A percentile compares a stretch with the other conserved stretches of the same genome.
Conservation (phyloP, 2,797 vertebrate genomes). For the Peromyscus eremicus region DNA sequence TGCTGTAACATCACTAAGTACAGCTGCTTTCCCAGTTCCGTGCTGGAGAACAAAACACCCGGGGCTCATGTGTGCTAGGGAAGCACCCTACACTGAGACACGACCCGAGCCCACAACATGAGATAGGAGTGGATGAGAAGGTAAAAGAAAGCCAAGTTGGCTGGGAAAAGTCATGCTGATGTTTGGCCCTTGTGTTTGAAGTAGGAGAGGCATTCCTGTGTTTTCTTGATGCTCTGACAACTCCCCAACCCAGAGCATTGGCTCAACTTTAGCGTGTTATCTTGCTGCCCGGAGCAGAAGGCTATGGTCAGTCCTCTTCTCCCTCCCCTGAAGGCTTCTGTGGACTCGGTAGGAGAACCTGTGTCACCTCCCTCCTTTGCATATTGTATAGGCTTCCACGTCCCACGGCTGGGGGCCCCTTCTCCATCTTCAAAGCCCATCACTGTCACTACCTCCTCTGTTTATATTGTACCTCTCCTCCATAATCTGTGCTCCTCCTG, state of each 20-base stretch:
- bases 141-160: fast-evolving
- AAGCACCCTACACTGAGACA: background rate
- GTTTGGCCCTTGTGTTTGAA: background rate
- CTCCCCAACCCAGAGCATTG: background rate
- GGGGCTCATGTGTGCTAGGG: background rate
- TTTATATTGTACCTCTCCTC: too few species aligned
- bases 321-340: background rate
- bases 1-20: background rate
- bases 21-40: background rate
- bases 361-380: background rate
- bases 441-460: background rate
- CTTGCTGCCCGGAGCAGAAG: background rate
- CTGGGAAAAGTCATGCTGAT: background rate
- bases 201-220: background rate
- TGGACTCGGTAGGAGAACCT: background rate
- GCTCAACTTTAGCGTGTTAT: background rate
- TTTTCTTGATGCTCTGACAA: background rate
- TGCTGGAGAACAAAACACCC: background rate
- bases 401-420: background rate
- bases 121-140: background rate
- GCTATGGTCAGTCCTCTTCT: background rate
- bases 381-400: too few species aligned
- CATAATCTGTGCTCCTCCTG: too few species aligned
- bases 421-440: background rate
- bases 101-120: background rate